Evolutionary conservation across 2,113 vertebrate genomes (phyloP).

Genomic region (Strix aluco): DNA sequence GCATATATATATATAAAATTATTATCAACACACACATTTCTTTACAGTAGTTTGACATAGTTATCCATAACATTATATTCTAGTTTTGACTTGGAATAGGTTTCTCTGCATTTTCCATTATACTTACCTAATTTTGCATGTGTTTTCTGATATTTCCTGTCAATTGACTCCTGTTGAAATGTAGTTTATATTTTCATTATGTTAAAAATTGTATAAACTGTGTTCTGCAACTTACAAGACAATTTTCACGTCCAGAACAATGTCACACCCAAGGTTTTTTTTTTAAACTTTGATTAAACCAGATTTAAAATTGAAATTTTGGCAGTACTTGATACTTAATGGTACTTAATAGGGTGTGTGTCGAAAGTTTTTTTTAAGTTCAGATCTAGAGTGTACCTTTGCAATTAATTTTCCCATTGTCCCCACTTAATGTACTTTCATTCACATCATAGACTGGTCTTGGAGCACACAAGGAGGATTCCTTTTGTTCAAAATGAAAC

Average conservation of each 20-base stretch:
- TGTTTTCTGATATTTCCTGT: not conserved
- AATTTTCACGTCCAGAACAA: not conserved
- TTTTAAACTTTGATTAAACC: not conserved
- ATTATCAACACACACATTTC: not conserved
- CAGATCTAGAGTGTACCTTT: not conserved
- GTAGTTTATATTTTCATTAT: not conserved
- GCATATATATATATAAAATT: not conserved
- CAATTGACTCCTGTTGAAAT: not conserved
- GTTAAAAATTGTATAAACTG: not conserved
- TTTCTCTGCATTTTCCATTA: not conserved
- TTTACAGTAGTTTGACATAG: not conserved
- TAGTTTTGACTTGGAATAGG: not conserved
- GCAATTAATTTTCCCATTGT: not conserved
- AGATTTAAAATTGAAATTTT: not conserved
- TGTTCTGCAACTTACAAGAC: not conserved
- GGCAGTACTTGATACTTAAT: not conserved
- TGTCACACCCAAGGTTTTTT: not conserved
- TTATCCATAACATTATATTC: not conserved
- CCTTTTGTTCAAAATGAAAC: not conserved
- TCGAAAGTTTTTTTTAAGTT: not conserved
- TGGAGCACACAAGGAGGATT: not conserved
- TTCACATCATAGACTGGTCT: not conserved
- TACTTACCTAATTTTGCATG: not conserved
- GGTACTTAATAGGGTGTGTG: not conserved
- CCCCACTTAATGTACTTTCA: not conserved